Conservation (phyloP, 2,888 invertebrate genomes). For the Heliconius hortense region DNA sequence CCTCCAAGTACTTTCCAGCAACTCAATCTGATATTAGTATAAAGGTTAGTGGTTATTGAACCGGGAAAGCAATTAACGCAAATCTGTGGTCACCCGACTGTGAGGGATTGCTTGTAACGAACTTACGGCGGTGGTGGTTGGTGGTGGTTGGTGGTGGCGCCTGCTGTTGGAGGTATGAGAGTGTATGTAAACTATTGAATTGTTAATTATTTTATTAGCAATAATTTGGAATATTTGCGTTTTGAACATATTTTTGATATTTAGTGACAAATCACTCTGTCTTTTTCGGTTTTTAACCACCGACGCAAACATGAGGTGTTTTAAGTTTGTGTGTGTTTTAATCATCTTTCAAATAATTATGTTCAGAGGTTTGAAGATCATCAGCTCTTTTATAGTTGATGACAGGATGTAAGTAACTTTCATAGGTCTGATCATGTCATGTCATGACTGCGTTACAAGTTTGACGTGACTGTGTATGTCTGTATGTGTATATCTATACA, state of each 20-base stretch:
- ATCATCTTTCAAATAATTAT: too few species aligned
- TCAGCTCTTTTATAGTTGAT: too few species aligned
- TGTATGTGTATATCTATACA: neutral
- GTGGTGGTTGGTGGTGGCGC: neutral
- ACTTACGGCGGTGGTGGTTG: neutral
- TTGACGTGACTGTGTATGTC: too few species aligned
- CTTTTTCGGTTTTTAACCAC: too few species aligned
- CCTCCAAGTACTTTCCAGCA: neutral
- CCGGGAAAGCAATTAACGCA: constrained; percentile 27
- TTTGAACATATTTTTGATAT: too few species aligned
- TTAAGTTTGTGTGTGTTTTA: too few species aligned
- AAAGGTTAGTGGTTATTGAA: constrained; percentile 18
- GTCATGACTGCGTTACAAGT: too few species aligned
- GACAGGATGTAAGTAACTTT: too few species aligned
- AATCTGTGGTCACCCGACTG: constrained; percentile 29
- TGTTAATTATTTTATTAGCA: neutral
- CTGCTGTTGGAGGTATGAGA: neutral
- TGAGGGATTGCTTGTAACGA: constrained; percentile 28
- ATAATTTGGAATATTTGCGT: neutral
- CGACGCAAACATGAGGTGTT: too few species aligned
- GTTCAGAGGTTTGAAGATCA: too few species aligned
- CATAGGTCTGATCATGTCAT: too few species aligned
- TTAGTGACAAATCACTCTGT: too few species aligned
- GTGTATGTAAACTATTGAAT: neutral
- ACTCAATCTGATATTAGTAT: neutral